These are phyloP conservation scores for Bugulina stolonifera DNA, from an alignment of 2,888 invertebrate species.

Conservation along the genomic window DNA sequence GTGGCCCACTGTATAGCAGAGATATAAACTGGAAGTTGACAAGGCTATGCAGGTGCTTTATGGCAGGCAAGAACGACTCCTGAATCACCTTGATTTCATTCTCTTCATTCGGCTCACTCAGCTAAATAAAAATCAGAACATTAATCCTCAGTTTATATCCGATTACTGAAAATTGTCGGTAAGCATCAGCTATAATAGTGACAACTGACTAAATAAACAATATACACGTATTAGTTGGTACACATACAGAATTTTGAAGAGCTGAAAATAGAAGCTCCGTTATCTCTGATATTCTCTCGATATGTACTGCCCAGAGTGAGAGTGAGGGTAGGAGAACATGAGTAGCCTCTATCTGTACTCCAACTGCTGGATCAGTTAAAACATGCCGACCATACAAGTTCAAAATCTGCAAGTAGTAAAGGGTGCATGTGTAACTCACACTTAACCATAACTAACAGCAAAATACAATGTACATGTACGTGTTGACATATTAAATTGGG, in stretches of 20 bases:
- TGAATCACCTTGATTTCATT: slow-evolving; percentile 22
- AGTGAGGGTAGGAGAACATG: slow-evolving; percentile 61
- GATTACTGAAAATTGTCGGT: too few relatives aligned
- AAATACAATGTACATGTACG: too few relatives aligned
- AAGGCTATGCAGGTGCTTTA: slow-evolving; percentile 43
- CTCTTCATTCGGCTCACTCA: slow-evolving; percentile 20
- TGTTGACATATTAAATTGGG: too few relatives aligned
- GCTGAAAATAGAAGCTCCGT: slow-evolving; percentile 44
- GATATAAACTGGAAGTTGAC: slow-evolving; percentile 50
- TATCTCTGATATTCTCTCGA: slow-evolving; percentile 55
- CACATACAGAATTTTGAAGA: slow-evolving; percentile 47
- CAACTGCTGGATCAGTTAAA: slow-evolving; percentile 59
- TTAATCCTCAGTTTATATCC: too few relatives aligned
- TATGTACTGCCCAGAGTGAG: slow-evolving; percentile 61
- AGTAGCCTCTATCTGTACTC: slow-evolving; percentile 58
- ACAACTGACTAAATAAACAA: too few relatives aligned
- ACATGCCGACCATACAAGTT: slow-evolving; percentile 45
- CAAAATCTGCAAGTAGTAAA: not conserved
- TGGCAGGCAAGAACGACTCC: not conserved
- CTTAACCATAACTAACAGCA: too few relatives aligned
- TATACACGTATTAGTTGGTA: slow-evolving; percentile 29
- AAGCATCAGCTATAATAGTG: too few relatives aligned
- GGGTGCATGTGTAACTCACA: too few relatives aligned
- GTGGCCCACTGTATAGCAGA: slow-evolving; percentile 47
- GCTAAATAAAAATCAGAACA: too few relatives aligned